Evolutionary conservation across 2,113 vertebrate species (phyloP).

Genomic region (Callocephalon fimbriatum): DNA sequence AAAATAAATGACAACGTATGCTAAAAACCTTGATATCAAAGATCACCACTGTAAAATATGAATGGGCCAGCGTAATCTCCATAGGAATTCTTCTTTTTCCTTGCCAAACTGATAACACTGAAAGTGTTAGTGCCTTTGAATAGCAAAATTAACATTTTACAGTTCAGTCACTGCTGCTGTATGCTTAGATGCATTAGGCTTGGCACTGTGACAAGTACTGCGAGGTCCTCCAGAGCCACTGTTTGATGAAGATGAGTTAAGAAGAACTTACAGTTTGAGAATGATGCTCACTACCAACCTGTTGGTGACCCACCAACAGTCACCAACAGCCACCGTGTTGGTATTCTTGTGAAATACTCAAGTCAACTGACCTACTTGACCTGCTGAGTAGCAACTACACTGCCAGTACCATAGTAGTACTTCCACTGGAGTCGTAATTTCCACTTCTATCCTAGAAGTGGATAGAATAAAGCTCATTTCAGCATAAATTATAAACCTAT

Average conservation of each 20-base stretch:
- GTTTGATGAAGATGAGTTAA: background rate
- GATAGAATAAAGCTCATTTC: background rate
- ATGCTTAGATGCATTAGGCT: background rate
- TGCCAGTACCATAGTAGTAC: background rate
- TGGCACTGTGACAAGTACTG: background rate
- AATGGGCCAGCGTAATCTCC: background rate
- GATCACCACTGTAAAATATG: background rate
- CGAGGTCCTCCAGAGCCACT: background rate
- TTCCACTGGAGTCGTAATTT: background rate
- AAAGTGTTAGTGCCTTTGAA: background rate
- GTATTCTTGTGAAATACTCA: background rate
- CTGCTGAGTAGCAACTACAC: background rate
- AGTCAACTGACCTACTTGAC: background rate
- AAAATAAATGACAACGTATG: background rate
- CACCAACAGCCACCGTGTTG: background rate
- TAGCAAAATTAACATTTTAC: background rate
- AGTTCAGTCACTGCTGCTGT: background rate
- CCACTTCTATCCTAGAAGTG: background rate
- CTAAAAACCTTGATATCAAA: background rate
- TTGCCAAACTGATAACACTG: slow-evolving; percentile 11
- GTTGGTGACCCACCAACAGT: background rate
- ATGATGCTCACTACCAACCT: background rate
- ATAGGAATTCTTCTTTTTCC: slow-evolving; percentile 16
- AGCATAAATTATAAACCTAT: background rate
- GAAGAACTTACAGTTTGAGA: background rate